Conservation (phyloP, 2,113 vertebrate species). For the Nicator chloris region DNA sequence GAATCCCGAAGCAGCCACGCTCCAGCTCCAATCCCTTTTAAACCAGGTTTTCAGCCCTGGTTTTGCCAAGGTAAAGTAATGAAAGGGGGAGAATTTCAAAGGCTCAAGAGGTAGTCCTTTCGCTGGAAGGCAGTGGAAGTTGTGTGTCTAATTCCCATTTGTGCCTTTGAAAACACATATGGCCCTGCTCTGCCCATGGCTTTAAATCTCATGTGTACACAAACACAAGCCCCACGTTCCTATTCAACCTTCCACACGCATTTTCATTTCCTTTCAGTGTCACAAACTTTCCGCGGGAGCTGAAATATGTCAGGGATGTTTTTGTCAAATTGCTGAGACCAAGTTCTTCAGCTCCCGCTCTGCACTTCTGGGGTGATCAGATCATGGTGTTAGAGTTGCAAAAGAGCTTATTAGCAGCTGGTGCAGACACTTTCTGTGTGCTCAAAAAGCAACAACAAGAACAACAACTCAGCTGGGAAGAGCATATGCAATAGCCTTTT, state of each 20-base stretch:
- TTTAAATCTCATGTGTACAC: conserved; percentile 6
- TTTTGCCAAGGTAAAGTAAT: not conserved
- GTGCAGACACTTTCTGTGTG: conserved; percentile 28
- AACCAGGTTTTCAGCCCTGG: not conserved
- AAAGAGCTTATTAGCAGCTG: conserved; percentile 60
- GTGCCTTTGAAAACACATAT: not conserved
- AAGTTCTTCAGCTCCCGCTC: conserved; percentile 32
- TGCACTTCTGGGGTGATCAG: conserved; percentile 49
- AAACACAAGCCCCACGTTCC: not conserved
- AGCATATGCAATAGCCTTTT: conserved; percentile 39
- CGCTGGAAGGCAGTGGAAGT: not conserved
- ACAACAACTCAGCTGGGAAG: conserved; percentile 51
- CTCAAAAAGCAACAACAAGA: conserved; percentile 52
- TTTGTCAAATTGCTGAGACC: conserved; percentile 21
- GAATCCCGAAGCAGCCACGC: not conserved
- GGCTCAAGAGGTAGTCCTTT: not conserved
- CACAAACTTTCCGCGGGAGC: not conserved
- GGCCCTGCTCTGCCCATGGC: not conserved
- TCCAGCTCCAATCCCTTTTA: not conserved
- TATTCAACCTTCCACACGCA: not conserved
- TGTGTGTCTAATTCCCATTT: not conserved
- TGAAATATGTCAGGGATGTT: conserved; percentile 20
- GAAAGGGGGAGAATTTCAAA: not conserved
- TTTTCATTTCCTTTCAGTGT: conserved; percentile 25
- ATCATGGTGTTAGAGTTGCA: conserved; percentile 27